Percentiles rank a stretch among this genome's conserved stretches.
These are phyloP conservation scores for Drosophila phalerata DNA, from an alignment of 2,888 invertebrate genomes.

Conservation along the genomic window DNA sequence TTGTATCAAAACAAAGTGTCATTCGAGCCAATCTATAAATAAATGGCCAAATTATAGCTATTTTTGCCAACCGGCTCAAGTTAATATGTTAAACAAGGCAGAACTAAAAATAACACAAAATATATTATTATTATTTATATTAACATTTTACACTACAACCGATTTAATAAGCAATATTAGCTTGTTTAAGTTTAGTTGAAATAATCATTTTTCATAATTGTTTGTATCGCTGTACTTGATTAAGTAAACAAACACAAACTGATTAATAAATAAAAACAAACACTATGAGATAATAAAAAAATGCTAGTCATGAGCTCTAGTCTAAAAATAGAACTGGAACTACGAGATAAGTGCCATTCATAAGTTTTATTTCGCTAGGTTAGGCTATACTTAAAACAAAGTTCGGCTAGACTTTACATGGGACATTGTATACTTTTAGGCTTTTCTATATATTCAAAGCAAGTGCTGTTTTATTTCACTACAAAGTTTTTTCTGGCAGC, in stretches of 20 bases:
- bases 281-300: neutral
- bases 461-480: neutral
- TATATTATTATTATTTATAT: too few relatives aligned
- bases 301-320: neutral
- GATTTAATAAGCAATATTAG: neutral
- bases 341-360: constrained; percentile 15
- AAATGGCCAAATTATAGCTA: neutral
- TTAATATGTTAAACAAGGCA: neutral
- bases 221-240: neutral
- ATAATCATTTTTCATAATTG: neutral
- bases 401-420: too few relatives aligned
- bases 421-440: constrained; percentile 33
- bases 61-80: constrained; percentile 4
- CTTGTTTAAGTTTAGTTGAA: neutral
- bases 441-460: neutral
- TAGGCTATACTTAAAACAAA: neutral
- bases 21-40: constrained; percentile 2
- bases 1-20: neutral
- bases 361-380: neutral
- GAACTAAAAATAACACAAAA: neutral
- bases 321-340: constrained; percentile 3
- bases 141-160: neutral
- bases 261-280: constrained; percentile 8
- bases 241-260: neutral
- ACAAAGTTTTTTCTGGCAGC: neutral